A percentile compares a stretch with the other conserved stretches of the same genome.
These are phyloP conservation scores for Muscicapa adusta DNA, from an alignment of 2,113 vertebrate genomes.

Conservation along the genomic window DNA sequence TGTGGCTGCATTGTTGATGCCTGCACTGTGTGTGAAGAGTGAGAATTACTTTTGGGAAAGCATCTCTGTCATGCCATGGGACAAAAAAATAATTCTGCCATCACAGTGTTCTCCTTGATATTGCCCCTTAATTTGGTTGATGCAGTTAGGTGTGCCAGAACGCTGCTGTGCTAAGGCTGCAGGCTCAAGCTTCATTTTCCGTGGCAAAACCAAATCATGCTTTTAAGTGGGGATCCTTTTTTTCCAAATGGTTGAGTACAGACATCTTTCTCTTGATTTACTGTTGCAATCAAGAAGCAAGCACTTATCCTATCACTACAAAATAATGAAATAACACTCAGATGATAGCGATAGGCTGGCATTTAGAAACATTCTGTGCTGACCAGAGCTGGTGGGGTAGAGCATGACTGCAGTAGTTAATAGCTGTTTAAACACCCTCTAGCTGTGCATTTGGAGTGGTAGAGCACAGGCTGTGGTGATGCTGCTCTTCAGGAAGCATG, in stretches of 20 bases:
- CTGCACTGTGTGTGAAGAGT: not conserved
- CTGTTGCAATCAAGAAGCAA: not conserved
- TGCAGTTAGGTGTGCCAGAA: not conserved
- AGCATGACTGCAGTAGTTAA: not conserved
- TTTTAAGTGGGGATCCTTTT: not conserved
- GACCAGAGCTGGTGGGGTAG: not conserved
- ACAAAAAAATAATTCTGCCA: not conserved
- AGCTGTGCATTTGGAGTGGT: not conserved
- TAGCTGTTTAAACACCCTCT: not conserved
- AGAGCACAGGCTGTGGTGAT: not conserved
- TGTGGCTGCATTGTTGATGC: not conserved
- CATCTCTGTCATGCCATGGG: not conserved
- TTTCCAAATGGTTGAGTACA: not conserved
- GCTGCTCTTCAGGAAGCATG: not conserved
- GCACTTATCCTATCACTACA: rapidly evolving
- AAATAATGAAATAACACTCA: not conserved
- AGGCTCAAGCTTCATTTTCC: not conserved
- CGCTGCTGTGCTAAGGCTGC: rapidly evolving
- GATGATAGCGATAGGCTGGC: not conserved
- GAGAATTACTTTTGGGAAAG: not conserved
- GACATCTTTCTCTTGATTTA: not conserved
- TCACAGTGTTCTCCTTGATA: not conserved
- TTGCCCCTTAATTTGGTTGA: not conserved
- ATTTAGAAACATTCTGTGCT: not conserved
- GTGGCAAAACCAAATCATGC: not conserved